A percentile compares a stretch with the other conserved stretches of the same genome.
phyloP scores from a whole-genome alignment of 2,888 invertebrate species.

The Ichneumoninae sp. region DNA sequence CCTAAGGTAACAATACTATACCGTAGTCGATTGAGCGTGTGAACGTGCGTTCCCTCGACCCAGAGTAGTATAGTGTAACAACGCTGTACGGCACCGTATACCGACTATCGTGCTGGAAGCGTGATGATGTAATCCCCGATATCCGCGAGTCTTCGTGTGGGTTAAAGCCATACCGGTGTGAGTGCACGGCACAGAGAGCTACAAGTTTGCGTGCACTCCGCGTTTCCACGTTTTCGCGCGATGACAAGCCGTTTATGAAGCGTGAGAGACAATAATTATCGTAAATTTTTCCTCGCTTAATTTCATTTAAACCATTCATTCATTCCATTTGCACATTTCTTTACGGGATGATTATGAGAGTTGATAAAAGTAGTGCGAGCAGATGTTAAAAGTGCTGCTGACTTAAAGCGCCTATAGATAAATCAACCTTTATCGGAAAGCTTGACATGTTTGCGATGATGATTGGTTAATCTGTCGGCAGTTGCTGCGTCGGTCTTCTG shows the following conservation, averaged over 20 bases:
- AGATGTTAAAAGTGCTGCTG: background rate
- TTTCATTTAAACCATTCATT: background rate
- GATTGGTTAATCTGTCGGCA: conserved; percentile 15
- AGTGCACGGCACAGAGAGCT: background rate
- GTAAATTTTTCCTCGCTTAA: background rate
- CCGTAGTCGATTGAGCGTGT: conserved; percentile 79
- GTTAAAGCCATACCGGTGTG: background rate
- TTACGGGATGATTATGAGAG: background rate
- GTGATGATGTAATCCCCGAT: conserved; percentile 42
- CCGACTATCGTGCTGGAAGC: conserved; percentile 31
- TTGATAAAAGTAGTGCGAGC: background rate
- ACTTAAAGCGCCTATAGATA: background rate
- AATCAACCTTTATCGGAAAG: conserved; percentile 16
- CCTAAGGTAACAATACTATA: conserved; percentile 80
- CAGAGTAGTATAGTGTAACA: conserved; percentile 7
- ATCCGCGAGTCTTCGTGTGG: conserved; percentile 19
- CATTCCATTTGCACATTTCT: background rate
- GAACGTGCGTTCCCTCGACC: conserved; percentile 69
- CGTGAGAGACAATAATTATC: conserved; percentile 8
- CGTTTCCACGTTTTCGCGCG: background rate
- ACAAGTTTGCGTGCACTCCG: background rate
- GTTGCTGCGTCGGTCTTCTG: background rate
- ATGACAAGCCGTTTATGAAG: background rate
- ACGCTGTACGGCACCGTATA: background rate
- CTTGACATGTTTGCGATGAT: background rate